Percentiles rank a stretch among this genome's conserved stretches.
Evolutionary conservation across 2,797 vertebrate species (phyloP).

Genomic region (Poeciliopsis infans): DNA sequence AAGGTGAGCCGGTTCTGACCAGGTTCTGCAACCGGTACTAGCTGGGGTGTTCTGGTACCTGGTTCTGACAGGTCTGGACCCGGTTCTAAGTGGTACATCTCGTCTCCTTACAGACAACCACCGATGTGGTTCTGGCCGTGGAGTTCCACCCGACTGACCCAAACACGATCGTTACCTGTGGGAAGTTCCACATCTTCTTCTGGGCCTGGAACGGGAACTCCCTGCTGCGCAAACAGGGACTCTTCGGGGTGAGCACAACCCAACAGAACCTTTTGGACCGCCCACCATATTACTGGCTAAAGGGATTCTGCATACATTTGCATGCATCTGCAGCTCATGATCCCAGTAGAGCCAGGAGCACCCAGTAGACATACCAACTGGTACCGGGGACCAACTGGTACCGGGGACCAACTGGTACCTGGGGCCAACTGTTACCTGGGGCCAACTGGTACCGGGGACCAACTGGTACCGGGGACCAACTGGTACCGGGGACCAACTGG

Average conservation of each 20-base stretch:
- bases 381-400: no score
- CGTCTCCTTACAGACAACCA: conserved; percentile 85
- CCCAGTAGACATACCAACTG: no score
- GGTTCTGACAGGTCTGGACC: background rate
- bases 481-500: no score
- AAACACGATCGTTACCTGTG: conserved; percentile 94
- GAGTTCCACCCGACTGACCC: conserved; percentile 96
- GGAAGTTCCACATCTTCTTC: conserved; percentile 99
- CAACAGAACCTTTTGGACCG: conserved; percentile 24
- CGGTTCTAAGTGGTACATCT: background rate
- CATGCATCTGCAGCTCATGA: no score
- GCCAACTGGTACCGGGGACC: no score
- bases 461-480: no score
- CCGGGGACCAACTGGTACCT: no score
- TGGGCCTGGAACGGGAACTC: conserved; percentile 95
- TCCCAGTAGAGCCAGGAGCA: background rate
- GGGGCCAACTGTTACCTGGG: no score
- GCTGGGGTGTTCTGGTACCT: no score
- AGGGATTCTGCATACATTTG: background rate
- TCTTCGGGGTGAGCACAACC: conserved; percentile 89
- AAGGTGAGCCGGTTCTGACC: conserved; percentile 82
- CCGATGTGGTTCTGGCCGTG: conserved; percentile 93
- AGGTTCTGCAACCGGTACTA: no score
- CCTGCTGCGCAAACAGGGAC: conserved; percentile 94
- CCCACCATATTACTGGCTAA: no score